Percentiles rank a stretch among this genome's conserved stretches.
phyloP scores from a whole-genome alignment of 1,140 invertebrate species.

The Calliopsis andreniformis region DNA sequence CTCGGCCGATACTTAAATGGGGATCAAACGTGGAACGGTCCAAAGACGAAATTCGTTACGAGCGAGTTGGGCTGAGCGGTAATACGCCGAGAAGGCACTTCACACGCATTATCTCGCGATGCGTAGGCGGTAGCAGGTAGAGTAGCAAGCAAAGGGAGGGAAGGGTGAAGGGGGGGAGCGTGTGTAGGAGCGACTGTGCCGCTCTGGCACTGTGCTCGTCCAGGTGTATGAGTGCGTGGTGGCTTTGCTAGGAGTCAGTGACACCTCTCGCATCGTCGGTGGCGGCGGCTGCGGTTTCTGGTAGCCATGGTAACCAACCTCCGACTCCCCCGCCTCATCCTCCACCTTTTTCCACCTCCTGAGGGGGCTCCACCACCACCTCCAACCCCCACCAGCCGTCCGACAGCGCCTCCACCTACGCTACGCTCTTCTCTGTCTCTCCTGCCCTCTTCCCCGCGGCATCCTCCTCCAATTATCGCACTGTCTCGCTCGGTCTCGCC shows the following conservation, averaged over 20 bases:
- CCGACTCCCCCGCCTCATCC: constrained; percentile 57
- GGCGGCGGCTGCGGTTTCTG: constrained; percentile 76
- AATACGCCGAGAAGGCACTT: constrained; percentile 44
- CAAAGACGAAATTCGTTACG: constrained; percentile 58
- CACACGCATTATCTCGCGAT: constrained; percentile 55
- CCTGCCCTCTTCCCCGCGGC: constrained; percentile 41
- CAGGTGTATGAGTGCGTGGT: constrained; percentile 51
- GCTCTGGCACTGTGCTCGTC: constrained; percentile 23
- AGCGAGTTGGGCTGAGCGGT: constrained; percentile 15
- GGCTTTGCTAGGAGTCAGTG: constrained; percentile 79
- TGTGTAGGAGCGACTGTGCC: neutral
- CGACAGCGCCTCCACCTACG: constrained; percentile 56
- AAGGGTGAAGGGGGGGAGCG: too few species aligned
- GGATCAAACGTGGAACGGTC: constrained; percentile 41
- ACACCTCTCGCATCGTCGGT: constrained; percentile 80
- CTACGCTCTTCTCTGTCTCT: constrained; percentile 43
- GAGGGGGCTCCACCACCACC: constrained; percentile 56
- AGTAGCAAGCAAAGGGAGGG: too few species aligned
- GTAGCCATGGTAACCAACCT: constrained; percentile 79
- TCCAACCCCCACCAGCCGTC: constrained; percentile 59
- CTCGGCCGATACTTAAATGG: constrained; percentile 30
- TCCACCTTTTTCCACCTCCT: constrained; percentile 56
- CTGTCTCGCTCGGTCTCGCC: constrained; percentile 70
- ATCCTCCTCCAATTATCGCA: constrained; percentile 73
- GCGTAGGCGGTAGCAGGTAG: constrained; percentile 26